Evolutionary conservation across 2,888 invertebrate species (phyloP).

Genomic region (Lepeophtheirus nordmannii): DNA sequence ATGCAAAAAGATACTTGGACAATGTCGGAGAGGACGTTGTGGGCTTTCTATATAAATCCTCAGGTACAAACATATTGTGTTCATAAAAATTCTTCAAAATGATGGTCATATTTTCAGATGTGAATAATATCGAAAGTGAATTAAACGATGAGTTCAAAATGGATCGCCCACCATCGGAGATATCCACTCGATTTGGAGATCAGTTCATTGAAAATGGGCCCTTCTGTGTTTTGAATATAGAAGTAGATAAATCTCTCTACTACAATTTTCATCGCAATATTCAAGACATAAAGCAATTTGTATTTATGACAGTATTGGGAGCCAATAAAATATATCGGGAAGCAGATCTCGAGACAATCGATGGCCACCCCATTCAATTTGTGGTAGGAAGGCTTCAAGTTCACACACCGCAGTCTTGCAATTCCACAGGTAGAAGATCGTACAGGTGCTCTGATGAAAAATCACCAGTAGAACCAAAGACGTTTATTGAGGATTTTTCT

Average conservation of each 20-base stretch:
- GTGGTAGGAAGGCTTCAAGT: neutral
- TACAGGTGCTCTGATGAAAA: neutral
- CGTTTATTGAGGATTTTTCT: neutral
- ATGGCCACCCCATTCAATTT: neutral
- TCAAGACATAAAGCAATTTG: neutral
- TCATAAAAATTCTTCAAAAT: neutral
- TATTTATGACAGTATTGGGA: neutral
- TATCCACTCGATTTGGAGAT: neutral
- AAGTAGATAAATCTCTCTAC: slow-evolving; percentile 3
- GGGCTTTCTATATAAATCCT: neutral
- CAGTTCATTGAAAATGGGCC: slow-evolving; percentile 1
- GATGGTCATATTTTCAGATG: neutral
- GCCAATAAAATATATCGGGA: neutral
- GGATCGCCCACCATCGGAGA: neutral
- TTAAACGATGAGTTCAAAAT: neutral
- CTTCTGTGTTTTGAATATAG: neutral
- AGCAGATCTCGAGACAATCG: neutral
- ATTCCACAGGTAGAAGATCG: neutral
- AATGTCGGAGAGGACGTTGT: neutral
- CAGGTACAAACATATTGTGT: neutral
- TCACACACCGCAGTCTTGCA: neutral
- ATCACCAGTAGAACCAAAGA: neutral
- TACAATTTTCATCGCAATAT: neutral
- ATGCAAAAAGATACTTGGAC: slow-evolving; percentile 1
- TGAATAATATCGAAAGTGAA: neutral